phyloP scores from a whole-genome alignment of 2,113 vertebrate species.

The Murina feae region DNA sequence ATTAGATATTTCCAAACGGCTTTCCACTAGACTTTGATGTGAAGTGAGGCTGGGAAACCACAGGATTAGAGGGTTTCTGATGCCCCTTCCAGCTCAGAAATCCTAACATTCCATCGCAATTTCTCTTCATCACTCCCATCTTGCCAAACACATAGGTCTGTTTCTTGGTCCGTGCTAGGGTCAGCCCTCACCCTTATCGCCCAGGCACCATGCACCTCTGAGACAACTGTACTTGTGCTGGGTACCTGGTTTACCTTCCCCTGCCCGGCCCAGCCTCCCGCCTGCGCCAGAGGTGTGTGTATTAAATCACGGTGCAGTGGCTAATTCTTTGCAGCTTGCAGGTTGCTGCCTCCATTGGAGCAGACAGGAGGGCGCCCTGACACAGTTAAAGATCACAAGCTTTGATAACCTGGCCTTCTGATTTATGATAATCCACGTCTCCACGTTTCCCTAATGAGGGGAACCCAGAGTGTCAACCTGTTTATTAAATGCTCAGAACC shows the following conservation, averaged over 20 bases:
- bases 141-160: background rate
- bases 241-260: background rate
- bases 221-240: background rate
- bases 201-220: background rate
- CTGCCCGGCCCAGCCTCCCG: background rate
- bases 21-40: background rate
- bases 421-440: conserved; percentile 91
- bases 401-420: conserved; percentile 95
- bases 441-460: conserved; percentile 96
- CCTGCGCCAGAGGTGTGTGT: background rate
- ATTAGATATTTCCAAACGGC: background rate
- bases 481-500: conserved; percentile 98
- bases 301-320: conserved; percentile 44
- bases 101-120: accelerated
- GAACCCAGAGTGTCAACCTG: conserved; percentile 95
- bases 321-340: conserved; percentile 93
- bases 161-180: background rate
- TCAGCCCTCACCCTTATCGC: background rate
- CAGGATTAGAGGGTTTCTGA: background rate
- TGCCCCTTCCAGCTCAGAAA: background rate
- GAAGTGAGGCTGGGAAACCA: background rate
- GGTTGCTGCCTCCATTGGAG: conserved; percentile 84
- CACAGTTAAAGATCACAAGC: conserved; percentile 95
- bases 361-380: conserved; percentile 97
- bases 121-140: background rate